Percentiles rank a stretch among this genome's conserved stretches.
phyloP scores from a whole-genome alignment of 2,797 vertebrate species.

The Pelochelys cantorii region DNA sequence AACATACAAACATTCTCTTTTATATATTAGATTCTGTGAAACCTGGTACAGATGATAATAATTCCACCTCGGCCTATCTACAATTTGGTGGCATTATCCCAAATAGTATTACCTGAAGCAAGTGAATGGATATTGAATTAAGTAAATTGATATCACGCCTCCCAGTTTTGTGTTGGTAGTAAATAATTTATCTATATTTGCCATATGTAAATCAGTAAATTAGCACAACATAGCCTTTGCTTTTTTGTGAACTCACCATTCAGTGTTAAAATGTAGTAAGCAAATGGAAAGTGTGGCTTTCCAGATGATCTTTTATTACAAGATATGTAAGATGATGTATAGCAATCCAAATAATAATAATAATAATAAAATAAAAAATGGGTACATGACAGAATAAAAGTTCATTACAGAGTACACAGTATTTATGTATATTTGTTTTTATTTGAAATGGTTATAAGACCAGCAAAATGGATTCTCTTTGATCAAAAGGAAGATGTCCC shows the following conservation, averaged over 20 bases:
- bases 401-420: background rate
- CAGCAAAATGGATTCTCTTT: slow-evolving; percentile 24
- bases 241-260: background rate
- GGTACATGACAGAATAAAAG: slow-evolving; percentile 8
- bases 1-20: too few relatives aligned
- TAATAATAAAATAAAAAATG: background rate
- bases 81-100: slow-evolving; percentile 9
- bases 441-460: slow-evolving; percentile 10
- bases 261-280: slow-evolving; percentile 21
- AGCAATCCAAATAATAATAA: background rate
- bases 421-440: slow-evolving; percentile 20
- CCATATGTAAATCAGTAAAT: background rate
- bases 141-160: slow-evolving; percentile 32
- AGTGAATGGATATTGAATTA: background rate
- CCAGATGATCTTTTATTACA: slow-evolving; percentile 29
- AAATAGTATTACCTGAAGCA: slow-evolving; percentile 17
- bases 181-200: slow-evolving; percentile 18
- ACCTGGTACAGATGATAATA: background rate
- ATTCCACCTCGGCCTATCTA: background rate
- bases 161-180: slow-evolving; percentile 12
- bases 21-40: background rate
- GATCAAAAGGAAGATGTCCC: background rate
- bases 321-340: slow-evolving; percentile 9
- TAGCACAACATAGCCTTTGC: background rate
- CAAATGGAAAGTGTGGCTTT: slow-evolving; percentile 11